phyloP scores from a whole-genome alignment of 2,113 vertebrate genomes.

The Pachycephala philippinensis region DNA sequence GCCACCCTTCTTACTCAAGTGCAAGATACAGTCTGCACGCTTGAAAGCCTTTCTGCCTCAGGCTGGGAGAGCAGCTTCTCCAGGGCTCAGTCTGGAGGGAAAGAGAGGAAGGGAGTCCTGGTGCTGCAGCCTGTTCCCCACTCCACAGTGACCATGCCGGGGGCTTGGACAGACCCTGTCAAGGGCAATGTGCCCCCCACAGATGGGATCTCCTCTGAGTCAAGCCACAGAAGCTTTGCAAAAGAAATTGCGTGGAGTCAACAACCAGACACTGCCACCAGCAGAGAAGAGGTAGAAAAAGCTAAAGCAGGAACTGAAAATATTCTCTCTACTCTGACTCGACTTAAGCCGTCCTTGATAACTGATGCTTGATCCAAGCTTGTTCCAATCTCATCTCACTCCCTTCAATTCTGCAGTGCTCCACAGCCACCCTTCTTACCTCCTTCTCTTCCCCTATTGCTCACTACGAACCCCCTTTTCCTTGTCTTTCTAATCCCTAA shows the following conservation, averaged over 20 bases:
- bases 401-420: background rate
- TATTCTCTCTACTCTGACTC: background rate
- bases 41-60: background rate
- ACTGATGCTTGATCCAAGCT: background rate
- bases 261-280: background rate
- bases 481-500: background rate
- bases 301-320: background rate
- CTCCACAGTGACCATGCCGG: rapidly evolving
- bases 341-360: background rate
- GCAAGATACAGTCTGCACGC: background rate
- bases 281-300: background rate
- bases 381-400: background rate
- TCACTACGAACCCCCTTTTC: too few relatives aligned
- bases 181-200: background rate
- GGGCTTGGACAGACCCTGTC: background rate
- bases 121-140: background rate
- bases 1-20: background rate
- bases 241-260: background rate
- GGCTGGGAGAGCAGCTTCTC: background rate
- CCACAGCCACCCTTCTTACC: background rate
- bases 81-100: background rate
- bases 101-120: background rate
- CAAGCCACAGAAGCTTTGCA: background rate
- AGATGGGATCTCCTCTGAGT: background rate
- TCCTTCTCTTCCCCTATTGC: background rate